Conservation (phyloP, 2,797 vertebrate species). For the Sebastes itinus region DNA sequence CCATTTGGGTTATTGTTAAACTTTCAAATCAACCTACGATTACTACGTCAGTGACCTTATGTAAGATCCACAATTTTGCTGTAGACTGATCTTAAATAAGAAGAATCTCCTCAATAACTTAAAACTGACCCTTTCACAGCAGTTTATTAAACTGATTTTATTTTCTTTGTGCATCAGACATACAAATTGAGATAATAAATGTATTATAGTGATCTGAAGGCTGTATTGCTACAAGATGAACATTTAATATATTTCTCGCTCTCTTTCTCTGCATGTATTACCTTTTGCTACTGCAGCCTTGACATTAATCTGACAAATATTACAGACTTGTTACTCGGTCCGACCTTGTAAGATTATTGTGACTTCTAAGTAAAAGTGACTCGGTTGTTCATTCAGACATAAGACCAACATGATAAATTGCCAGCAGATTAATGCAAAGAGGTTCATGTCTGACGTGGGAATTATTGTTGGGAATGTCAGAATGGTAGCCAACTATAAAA, state of each 20-base stretch:
- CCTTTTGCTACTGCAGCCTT: background rate
- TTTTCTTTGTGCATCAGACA: background rate
- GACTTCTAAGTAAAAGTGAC: background rate
- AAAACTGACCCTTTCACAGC: no score
- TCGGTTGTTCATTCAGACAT: background rate
- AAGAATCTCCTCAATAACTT: no score
- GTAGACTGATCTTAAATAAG: background rate
- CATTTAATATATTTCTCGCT: background rate
- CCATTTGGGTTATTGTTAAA: background rate
- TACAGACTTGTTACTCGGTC: background rate
- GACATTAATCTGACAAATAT: background rate
- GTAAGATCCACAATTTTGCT: background rate
- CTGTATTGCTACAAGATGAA: background rate
- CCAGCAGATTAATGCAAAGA: background rate
- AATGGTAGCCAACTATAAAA: background rate
- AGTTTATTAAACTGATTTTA: no score
- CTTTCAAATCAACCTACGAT: background rate
- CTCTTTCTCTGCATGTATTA: background rate
- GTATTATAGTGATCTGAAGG: background rate
- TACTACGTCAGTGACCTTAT: background rate
- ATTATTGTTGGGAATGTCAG: background rate
- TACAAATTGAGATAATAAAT: background rate
- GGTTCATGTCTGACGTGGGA: background rate
- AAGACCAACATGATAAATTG: background rate
- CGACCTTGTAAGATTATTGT: background rate